phyloP scores from a whole-genome alignment of 2,888 invertebrate species.

The Drosophila cognata region DNA sequence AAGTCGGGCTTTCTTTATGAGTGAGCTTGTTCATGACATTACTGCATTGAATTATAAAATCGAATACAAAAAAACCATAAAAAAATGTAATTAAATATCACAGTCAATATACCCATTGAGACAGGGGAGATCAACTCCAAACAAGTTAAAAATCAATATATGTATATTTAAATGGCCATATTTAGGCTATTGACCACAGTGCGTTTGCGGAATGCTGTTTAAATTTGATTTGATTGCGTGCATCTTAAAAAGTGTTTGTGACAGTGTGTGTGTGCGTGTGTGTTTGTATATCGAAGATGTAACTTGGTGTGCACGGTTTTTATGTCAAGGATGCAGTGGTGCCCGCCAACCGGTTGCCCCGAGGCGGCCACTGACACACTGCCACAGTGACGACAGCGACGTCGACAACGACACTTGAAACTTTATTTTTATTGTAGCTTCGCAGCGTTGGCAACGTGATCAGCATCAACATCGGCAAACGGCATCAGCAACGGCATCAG shows the following conservation, averaged over 20 bases:
- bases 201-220: conserved; percentile 71
- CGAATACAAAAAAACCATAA: background rate
- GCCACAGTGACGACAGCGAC: conserved; percentile 58
- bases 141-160: background rate
- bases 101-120: background rate
- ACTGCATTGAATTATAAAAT: background rate
- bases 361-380: conserved; percentile 78
- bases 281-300: conserved; percentile 62
- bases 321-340: conserved; percentile 84
- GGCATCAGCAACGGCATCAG: conserved; percentile 19
- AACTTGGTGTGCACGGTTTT: conserved; percentile 77
- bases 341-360: conserved; percentile 82
- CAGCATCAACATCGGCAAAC: conserved; percentile 56
- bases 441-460: conserved; percentile 69
- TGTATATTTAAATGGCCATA: conserved; percentile 24
- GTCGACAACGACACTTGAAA: conserved; percentile 67
- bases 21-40: background rate
- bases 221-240: conserved; percentile 48
- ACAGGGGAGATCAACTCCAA: background rate
- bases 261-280: conserved; percentile 12
- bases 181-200: conserved; percentile 45
- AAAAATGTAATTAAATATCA: background rate
- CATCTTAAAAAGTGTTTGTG: background rate
- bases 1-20: background rate
- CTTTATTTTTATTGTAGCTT: conserved; percentile 75